Conservation (phyloP, 92 coral and sea anemone genomes). For the Heteractis magnifica region DNA sequence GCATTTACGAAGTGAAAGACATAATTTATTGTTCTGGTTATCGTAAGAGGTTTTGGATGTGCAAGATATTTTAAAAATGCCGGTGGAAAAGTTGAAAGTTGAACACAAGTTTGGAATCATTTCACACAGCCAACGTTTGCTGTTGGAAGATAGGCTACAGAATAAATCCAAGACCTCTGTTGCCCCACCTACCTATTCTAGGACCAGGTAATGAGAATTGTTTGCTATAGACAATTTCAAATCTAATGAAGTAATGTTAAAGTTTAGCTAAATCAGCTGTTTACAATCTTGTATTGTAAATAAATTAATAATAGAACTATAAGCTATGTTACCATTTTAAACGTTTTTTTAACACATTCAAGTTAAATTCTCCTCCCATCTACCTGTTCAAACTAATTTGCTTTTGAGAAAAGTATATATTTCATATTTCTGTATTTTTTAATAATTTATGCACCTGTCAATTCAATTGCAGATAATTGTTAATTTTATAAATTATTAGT, state of each 20-base stretch:
- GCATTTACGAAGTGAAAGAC: too few relatives aligned
- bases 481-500: too few relatives aligned
- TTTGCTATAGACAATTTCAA: background rate
- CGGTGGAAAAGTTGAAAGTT: conserved; percentile 78
- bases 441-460: too few relatives aligned
- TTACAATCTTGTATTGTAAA: background rate
- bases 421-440: background rate
- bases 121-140: conserved; percentile 85
- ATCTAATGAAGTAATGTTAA: too few relatives aligned
- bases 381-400: background rate
- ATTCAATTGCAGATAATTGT: too few relatives aligned
- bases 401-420: too few relatives aligned
- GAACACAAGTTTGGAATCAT: conserved; percentile 98
- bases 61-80: conserved; percentile 52
- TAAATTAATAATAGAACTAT: background rate
- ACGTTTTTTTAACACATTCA: too few relatives aligned
- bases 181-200: conserved; percentile 61
- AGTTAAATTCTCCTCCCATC: background rate
- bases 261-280: too few relatives aligned
- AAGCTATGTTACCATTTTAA: too few relatives aligned
- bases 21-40: background rate
- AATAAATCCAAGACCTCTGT: conserved; percentile 53
- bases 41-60: background rate
- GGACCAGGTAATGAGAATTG: conserved; percentile 53
- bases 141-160: conserved; percentile 77